Evolutionary conservation across 2,797 vertebrate species (phyloP), one percentile per base, ranked within the genome.

Genomic region (Hyperoplus lanceolatus): DNA sequence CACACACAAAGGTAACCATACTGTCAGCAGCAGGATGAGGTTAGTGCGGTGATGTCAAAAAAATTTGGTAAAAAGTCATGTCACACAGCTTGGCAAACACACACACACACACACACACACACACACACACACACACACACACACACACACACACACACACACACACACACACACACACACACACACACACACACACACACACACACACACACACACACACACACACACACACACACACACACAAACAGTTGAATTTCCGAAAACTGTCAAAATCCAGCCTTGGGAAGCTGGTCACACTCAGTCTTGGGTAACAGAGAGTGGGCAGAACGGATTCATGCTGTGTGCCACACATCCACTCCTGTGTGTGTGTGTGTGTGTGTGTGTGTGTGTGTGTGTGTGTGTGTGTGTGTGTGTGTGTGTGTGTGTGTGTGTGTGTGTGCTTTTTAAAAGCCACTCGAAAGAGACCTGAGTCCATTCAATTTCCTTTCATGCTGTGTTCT

Each of bases 231-330:
- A 53, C 45, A 69, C 77, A 72, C 53, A 65, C 43, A 64, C 75
- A 74, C 57, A 50, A 48, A 15, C 42, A 72, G 50, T 56, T 6
- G 36, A 64, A 43, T 21, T 53, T 56, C 61, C 72, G 29, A 78
- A 91, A 91, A 80, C 63, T 77, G 75, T 84, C 75, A 87, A 75
- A 76, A 82, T 75, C 84, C 83, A 83, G 80, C 76, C 62, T 76
- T 63, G 70, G 90, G 89, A 90, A 93, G 91, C 91, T 93, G 91
- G 80, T 90, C 81, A 73, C 84, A 84, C 81, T 86, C 87, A 81
- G 80, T 71, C 60, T 62, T 83, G 80, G 80, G 83, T 89, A 89
- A 80, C 76, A 87, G 87, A 74, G 66, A 81, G 90, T 71, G 84
- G 84, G 82, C 80, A 81, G 82, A 79, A 73, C 70, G 80, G 81